These are phyloP conservation scores for Syngnathus typhle DNA, from an alignment of 2,113 vertebrate species.

Conservation along the genomic window DNA sequence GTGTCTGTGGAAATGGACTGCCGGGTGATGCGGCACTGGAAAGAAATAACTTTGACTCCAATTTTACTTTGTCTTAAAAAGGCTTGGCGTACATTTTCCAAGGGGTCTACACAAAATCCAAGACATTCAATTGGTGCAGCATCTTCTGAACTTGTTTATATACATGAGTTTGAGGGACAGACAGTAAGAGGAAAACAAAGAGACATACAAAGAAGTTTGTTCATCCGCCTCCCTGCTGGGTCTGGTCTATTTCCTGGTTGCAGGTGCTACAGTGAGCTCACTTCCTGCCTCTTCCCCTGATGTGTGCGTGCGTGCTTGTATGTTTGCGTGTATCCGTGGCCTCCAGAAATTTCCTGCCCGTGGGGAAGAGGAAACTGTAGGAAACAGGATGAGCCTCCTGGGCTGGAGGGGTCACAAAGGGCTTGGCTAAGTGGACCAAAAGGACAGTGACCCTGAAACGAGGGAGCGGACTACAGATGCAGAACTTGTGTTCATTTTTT, in stretches of 20 bases:
- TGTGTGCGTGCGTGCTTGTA: slow-evolving; percentile 20
- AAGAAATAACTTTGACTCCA: not conserved
- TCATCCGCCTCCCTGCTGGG: slow-evolving; percentile 37
- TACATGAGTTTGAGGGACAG: slow-evolving; percentile 16
- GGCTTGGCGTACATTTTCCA: too few relatives aligned
- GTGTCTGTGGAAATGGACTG: not conserved
- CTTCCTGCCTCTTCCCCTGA: slow-evolving; percentile 54
- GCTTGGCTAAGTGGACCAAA: slow-evolving; percentile 40
- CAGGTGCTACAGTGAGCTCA: slow-evolving; percentile 75
- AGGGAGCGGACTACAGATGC: slow-evolving; percentile 27
- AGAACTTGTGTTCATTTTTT: slow-evolving; percentile 14
- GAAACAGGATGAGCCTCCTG: slow-evolving; percentile 72
- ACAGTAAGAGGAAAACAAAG: not conserved
- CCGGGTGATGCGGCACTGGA: not conserved
- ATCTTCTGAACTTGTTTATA: slow-evolving; percentile 36
- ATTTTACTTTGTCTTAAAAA: too few relatives aligned
- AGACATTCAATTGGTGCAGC: not conserved
- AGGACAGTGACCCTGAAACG: slow-evolving; percentile 50
- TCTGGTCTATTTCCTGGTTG: slow-evolving; percentile 59
- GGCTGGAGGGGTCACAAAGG: slow-evolving; percentile 51
- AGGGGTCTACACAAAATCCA: not conserved
- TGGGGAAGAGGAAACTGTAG: slow-evolving; percentile 67
- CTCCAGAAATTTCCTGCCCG: slow-evolving; percentile 64
- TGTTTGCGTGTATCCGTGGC: slow-evolving; percentile 54
- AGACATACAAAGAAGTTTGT: slow-evolving; percentile 10